Evolutionary conservation across 2,113 vertebrate species (phyloP).

Genomic region (Alosa alosa): DNA sequence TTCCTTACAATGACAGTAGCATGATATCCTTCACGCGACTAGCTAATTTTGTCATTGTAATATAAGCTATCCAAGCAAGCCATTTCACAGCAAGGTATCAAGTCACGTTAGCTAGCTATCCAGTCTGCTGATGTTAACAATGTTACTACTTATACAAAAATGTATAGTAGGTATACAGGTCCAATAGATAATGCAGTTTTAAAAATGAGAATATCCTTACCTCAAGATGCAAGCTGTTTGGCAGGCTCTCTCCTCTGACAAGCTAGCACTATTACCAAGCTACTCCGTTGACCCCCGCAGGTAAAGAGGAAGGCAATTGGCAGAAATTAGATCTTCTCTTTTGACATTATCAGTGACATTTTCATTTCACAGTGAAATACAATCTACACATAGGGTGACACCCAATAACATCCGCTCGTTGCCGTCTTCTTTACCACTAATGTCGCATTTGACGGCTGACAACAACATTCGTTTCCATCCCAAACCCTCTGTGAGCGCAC

Average conservation of each 20-base stretch:
- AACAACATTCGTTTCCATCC: constrained; percentile 28
- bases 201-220: neutral
- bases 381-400: neutral
- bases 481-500: neutral
- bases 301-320: neutral
- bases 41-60: neutral
- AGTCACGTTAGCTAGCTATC: neutral
- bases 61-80: neutral
- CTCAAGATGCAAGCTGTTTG: constrained; percentile 1
- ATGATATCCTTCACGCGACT: neutral
- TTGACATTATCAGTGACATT: neutral
- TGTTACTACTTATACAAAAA: neutral
- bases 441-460: constrained; percentile 6
- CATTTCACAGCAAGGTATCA: neutral
- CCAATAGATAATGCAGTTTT: neutral
- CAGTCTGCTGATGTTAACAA: neutral
- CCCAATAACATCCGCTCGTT: neutral
- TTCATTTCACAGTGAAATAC: neutral
- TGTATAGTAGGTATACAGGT: neutral
- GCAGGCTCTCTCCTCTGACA: neutral
- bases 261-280: neutral
- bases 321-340: constrained; percentile 1
- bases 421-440: neutral
- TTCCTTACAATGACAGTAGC: neutral
- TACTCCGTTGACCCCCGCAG: neutral